These are phyloP conservation scores for Neosilurus hyrtlii DNA, from an alignment of 2,797 vertebrate species.

Conservation along the genomic window DNA sequence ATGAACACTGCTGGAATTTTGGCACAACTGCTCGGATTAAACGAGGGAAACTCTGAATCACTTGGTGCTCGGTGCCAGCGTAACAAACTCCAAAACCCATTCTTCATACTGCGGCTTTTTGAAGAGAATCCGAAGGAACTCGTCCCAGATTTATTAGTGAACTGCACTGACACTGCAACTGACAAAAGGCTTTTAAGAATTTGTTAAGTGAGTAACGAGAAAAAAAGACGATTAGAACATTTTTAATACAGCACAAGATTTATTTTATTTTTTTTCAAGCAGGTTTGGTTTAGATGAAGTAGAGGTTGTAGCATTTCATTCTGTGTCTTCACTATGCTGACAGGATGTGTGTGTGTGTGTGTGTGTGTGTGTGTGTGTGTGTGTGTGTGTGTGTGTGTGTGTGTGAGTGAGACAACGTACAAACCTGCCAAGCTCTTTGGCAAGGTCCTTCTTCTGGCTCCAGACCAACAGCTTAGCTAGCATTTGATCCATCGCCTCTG, in stretches of 20 bases:
- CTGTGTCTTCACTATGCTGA: neutral
- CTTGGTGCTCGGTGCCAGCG: neutral
- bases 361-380: neutral
- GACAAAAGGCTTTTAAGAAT: neutral
- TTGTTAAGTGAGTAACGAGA: neutral
- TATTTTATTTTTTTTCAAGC: neutral
- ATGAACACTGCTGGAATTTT: neutral
- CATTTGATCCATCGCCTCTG: neutral
- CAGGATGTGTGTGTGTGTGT: neutral
- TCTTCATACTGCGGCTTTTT: neutral
- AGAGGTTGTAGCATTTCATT: neutral
- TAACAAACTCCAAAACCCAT: neutral
- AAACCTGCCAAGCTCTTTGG: constrained; percentile 19
- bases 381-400: neutral
- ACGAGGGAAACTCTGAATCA: constrained; percentile 28
- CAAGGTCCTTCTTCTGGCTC: constrained; percentile 5
- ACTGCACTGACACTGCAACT: neutral
- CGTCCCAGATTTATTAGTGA: neutral
- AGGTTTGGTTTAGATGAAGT: neutral
- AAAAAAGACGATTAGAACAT: neutral
- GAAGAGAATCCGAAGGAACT: neutral
- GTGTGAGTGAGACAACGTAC: neutral
- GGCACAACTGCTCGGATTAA: neutral
- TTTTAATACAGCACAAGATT: too few relatives aligned
- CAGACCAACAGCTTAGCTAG: constrained; percentile 2